Percentiles rank a stretch among this genome's conserved stretches.
Conservation (phyloP, 2,797 vertebrate species). For the Brachyalestes nurse region DNA sequence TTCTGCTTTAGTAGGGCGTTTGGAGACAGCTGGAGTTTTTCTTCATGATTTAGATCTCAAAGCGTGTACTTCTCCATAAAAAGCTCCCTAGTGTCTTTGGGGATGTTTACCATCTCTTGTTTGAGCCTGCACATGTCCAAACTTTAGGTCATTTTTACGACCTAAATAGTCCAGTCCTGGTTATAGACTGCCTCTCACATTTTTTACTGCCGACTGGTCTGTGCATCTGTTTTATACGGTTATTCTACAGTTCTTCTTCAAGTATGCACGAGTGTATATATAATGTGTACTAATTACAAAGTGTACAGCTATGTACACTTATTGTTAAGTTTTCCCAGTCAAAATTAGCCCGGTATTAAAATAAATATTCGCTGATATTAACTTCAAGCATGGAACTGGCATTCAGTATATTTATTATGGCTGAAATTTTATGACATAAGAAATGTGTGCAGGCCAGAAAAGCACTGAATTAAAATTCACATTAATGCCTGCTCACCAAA, state of each 20-base stretch:
- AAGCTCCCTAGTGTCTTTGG: background rate
- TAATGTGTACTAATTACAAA: conserved; percentile 2
- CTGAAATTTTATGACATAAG: background rate
- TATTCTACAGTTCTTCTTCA: conserved; percentile 25
- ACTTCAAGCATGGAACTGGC: background rate
- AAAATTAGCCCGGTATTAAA: background rate
- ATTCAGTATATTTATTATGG: background rate
- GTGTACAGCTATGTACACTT: background rate
- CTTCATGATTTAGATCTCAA: background rate
- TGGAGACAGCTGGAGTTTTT: conserved; percentile 12
- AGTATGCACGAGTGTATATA: conserved; percentile 13
- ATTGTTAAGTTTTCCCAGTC: background rate
- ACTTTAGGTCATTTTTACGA: conserved; percentile 12
- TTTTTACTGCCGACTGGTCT: conserved; percentile 28
- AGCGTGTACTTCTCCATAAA: background rate
- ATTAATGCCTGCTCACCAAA: background rate
- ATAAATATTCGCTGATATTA: background rate
- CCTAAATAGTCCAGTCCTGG: conserved; percentile 32
- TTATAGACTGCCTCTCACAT: background rate
- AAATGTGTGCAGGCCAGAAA: background rate
- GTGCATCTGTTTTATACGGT: conserved; percentile 7
- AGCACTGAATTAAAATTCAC: background rate
- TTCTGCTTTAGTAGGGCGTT: background rate
- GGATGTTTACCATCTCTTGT: conserved; percentile 14
- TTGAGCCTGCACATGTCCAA: conserved; percentile 12